Evolutionary conservation across 2,113 vertebrate species (phyloP).

Genomic region (Hipposideros armiger): DNA sequence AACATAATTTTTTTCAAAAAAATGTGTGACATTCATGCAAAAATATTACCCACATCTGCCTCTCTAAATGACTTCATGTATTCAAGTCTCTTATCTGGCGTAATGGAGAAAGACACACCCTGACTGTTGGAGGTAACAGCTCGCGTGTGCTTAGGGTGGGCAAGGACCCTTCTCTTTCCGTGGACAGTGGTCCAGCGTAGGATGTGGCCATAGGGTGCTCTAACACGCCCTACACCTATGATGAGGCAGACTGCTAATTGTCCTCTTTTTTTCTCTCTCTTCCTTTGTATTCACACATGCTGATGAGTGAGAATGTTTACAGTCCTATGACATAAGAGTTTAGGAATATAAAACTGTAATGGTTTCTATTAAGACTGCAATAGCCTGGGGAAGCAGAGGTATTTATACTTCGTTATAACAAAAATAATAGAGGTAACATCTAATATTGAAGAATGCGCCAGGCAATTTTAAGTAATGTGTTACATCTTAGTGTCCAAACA

Average conservation of each 20-base stretch:
- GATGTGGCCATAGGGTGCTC: fast-evolving
- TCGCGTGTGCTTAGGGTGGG: not conserved
- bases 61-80: constrained; percentile 35
- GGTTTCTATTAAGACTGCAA: not conserved
- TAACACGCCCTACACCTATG: fast-evolving
- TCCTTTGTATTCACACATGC: fast-evolving
- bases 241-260: not conserved
- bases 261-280: not conserved
- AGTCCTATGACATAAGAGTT: not conserved
- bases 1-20: constrained; percentile 49
- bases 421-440: not conserved
- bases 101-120: not conserved
- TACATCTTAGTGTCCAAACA: not conserved
- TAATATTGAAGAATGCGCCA: not conserved
- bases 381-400: not conserved
- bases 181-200: fast-evolving
- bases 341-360: not conserved
- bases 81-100: constrained; percentile 55
- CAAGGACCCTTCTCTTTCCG: not conserved
- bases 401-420: not conserved
- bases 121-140: fast-evolving
- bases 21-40: constrained; percentile 72
- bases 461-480: not conserved
- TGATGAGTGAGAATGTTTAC: not conserved
- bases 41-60: constrained; percentile 77